phyloP scores from a whole-genome alignment of 2,113 vertebrate genomes.

The Oreotrochilus melanogaster region DNA sequence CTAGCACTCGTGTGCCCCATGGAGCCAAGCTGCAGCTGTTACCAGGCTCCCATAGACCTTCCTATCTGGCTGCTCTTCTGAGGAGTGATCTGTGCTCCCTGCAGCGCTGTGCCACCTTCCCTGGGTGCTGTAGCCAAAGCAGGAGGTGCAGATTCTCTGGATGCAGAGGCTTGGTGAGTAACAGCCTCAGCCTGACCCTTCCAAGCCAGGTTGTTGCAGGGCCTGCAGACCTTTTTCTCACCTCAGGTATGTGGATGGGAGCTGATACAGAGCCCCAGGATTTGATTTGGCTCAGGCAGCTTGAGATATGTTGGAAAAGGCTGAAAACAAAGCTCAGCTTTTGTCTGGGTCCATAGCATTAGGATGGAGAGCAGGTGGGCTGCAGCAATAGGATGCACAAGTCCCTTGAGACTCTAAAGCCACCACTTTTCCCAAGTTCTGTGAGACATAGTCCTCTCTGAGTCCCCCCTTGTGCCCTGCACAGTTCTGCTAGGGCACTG shows the following conservation, averaged over 20 bases:
- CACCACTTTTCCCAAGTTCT: not conserved
- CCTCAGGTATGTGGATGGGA: not conserved
- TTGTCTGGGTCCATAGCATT: not conserved
- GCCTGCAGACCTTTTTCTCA: not conserved
- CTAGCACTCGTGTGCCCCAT: not conserved
- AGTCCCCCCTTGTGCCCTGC: not conserved
- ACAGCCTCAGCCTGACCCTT: not conserved
- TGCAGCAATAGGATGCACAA: not conserved
- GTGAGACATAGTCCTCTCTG: not conserved
- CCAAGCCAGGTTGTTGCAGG: not conserved
- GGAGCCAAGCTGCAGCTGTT: not conserved
- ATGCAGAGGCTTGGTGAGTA: not conserved
- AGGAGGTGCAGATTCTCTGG: not conserved
- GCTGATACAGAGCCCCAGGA: not conserved
- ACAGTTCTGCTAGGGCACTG: not conserved
- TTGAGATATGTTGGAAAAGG: not conserved
- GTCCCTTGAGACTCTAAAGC: not conserved
- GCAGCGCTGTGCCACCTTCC: not conserved
- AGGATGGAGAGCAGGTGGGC: not conserved
- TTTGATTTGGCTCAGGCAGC: not conserved
- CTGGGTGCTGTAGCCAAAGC: not conserved
- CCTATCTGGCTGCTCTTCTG: conserved; percentile 35
- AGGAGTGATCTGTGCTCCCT: not conserved
- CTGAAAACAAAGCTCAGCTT: not conserved
- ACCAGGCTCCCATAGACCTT: conserved; percentile 21